Base-by-base conservation (phyloP, 2,888 invertebrate species). In the Cataglyphis rosenhaueri region DNA sequence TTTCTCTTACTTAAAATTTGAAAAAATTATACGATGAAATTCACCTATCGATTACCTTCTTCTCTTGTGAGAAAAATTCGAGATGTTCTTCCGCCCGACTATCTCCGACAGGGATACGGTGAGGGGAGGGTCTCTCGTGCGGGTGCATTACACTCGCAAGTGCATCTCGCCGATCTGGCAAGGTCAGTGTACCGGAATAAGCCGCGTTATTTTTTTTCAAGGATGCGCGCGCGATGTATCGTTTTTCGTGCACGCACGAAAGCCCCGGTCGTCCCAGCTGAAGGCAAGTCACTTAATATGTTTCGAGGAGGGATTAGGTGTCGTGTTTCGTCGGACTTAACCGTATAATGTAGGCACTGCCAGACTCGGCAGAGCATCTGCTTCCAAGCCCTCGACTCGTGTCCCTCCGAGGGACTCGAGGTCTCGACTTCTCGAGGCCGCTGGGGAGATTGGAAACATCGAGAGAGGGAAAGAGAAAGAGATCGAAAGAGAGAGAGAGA, bases 221-320 rank as follows among this genome's bases (percentile, higher is more conserved):
- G 21, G 35, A 64, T 18, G 48, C n/a, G 25, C 82, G 21, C 62
- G 52, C 59, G 55, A 70, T 79, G 81, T 85, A 85, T 84, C 84
- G 73, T 71, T 82, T 85, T 84, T 75, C 76, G 84, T 35, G 70
- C 48, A 25, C 32, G 32, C 48, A 35, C 32, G 38, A 75, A 73
- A 70, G 59, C 57, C 62, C 62, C 66, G 15, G 64, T 68, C 15
- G 66, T 78, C 44, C 68, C 76, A 74, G 65, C 85, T 66, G 85
- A 85, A 82, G 83, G 68, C 75, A 87, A 87, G 94, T 92, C 91
- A 94, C 90, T 94, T 92, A 93, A 94, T 93, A 93, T 92, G 92
- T 86, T 89, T 87, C 88, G 84, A 92, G 89, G 86, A 90, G 92
- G 91, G 92, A 93, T 94, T 93, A 91, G 91, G 92, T 93, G 86